These are phyloP conservation scores for Eulemur coronatus DNA, from an alignment of 2,797 vertebrate genomes.

Conservation along the genomic window DNA sequence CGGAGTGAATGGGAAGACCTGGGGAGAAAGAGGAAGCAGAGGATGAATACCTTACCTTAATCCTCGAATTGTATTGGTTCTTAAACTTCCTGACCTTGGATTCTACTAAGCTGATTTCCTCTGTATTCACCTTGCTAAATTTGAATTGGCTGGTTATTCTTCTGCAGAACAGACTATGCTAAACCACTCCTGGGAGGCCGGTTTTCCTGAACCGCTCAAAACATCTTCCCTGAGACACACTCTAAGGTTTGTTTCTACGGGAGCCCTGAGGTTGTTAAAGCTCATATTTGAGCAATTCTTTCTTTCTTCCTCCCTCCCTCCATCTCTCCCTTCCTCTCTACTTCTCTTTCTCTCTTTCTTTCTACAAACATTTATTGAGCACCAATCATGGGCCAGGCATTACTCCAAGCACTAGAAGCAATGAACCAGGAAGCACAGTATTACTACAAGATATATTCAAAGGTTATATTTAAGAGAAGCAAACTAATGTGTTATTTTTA, in stretches of 20 bases:
- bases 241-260: not conserved
- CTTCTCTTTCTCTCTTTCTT: not conserved
- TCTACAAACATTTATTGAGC: not conserved
- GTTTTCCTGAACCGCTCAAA: not conserved
- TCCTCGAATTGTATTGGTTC: not conserved
- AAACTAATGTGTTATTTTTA: not conserved
- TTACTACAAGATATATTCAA: not conserved
- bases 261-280: not conserved
- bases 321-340: not conserved
- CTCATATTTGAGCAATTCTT: not conserved
- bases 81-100: not conserved
- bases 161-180: not conserved
- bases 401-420: constrained; percentile 12
- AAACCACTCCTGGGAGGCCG: not conserved
- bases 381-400: not conserved
- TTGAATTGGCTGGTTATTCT: not conserved
- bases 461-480: not conserved
- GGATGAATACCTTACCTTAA: not conserved
- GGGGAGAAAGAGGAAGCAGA: not conserved
- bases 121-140: not conserved
- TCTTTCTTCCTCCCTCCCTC: not conserved
- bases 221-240: not conserved
- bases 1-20: not conserved
- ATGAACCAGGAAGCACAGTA: not conserved
- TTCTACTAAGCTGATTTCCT: not conserved